Conservation (phyloP, 2,888 invertebrate genomes). For the Parnassius smintheus region DNA sequence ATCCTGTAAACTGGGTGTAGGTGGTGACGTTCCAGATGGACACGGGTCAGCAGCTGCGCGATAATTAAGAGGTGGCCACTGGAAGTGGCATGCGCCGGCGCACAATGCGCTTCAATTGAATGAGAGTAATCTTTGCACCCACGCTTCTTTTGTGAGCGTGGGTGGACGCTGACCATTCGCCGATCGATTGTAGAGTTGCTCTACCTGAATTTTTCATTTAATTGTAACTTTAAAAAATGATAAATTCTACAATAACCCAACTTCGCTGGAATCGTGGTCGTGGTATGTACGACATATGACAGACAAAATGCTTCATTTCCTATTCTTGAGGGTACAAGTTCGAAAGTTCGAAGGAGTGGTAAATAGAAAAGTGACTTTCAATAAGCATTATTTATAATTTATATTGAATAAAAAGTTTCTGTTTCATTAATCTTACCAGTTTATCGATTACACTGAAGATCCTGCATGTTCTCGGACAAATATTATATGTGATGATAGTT, state of each 20-base stretch:
- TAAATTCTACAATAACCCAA: neutral
- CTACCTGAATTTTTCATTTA: slow-evolving; percentile 42
- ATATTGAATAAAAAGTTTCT: too few relatives aligned
- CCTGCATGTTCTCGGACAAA: too few relatives aligned
- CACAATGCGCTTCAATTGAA: slow-evolving; percentile 81
- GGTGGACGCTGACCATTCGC: slow-evolving; percentile 75
- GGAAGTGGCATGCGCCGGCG: slow-evolving; percentile 78
- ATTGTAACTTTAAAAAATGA: neutral
- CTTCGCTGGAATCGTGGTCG: neutral
- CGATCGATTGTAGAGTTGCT: slow-evolving; percentile 46
- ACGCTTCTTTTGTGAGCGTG: slow-evolving; percentile 76
- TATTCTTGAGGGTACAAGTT: too few relatives aligned
- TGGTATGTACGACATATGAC: too few relatives aligned
- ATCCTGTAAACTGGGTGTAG: slow-evolving; percentile 65
- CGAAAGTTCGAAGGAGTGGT: too few relatives aligned
- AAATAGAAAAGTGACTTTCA: too few relatives aligned
- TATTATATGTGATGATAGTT: too few relatives aligned
- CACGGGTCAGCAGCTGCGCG: slow-evolving; percentile 77
- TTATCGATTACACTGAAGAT: too few relatives aligned
- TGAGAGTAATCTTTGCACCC: slow-evolving; percentile 81
- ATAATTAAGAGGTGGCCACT: slow-evolving; percentile 78
- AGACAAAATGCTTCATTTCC: too few relatives aligned
- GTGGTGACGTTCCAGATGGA: slow-evolving; percentile 78
- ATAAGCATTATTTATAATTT: too few relatives aligned
- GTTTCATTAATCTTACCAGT: too few relatives aligned